Conservation (phyloP, 2,797 vertebrate genomes). For the Coreius guichenoti region DNA sequence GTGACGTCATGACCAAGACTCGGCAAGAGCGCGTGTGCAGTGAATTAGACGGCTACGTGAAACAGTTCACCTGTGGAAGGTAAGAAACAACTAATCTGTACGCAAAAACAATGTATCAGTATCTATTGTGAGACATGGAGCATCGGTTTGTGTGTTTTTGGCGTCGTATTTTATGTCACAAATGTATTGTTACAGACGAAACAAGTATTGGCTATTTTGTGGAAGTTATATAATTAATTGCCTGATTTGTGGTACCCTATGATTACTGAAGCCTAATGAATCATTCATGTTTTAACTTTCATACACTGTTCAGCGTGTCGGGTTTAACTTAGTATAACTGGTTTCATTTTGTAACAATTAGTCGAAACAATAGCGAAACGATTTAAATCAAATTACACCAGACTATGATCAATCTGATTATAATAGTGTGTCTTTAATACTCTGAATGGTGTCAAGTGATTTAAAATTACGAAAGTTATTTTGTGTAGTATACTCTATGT, state of each 20-base stretch:
- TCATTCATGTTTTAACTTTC: not conserved
- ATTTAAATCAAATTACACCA: not conserved
- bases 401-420: not conserved
- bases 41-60: not conserved
- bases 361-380: not conserved
- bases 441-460: no score
- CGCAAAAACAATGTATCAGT: not conserved
- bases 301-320: not conserved
- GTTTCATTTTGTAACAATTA: not conserved
- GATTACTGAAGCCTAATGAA: not conserved
- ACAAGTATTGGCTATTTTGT: not conserved
- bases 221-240: not conserved
- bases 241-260: not conserved
- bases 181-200: not conserved
- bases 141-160: not conserved
- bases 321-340: not conserved
- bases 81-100: not conserved
- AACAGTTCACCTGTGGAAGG: not conserved
- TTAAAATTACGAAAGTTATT: not conserved
- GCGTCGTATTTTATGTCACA: not conserved
- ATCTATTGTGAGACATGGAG: not conserved
- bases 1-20: conserved; percentile 6
- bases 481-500: not conserved
- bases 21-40: conserved; percentile 1
- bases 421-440: not conserved